Evolutionary conservation across 1,140 invertebrate genomes (phyloP).

Genomic region (Bombus haemorrhoidalis): DNA sequence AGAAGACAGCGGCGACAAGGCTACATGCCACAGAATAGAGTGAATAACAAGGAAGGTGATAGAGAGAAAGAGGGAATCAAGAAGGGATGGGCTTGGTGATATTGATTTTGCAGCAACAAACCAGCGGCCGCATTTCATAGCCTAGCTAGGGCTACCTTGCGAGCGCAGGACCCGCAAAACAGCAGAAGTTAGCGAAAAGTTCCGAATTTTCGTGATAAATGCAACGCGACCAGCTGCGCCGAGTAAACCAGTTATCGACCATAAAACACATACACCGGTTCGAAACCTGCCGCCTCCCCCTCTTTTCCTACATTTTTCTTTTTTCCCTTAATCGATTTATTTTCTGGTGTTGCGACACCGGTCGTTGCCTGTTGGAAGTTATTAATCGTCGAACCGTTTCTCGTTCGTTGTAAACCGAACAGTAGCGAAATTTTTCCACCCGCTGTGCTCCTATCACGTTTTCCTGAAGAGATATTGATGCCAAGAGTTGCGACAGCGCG

Average conservation of each 20-base stretch:
- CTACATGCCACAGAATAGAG: neutral
- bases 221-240: constrained; percentile 42
- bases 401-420: neutral
- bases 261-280: constrained; percentile 26
- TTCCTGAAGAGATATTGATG: neutral
- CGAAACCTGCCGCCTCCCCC: neutral
- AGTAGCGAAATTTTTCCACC: constrained; percentile 11
- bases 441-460: neutral
- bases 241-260: constrained; percentile 40
- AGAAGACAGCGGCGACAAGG: neutral
- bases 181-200: constrained; percentile 48
- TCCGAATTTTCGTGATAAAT: constrained; percentile 46
- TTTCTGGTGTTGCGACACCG: constrained; percentile 32
- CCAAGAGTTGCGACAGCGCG: neutral
- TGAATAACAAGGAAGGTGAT: constrained; percentile 17
- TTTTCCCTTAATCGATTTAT: constrained; percentile 49
- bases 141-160: constrained; percentile 37
- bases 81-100: constrained; percentile 42
- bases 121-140: constrained; percentile 65
- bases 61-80: constrained; percentile 22
- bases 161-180: constrained; percentile 13
- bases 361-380: constrained; percentile 15
- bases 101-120: constrained; percentile 74
- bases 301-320: constrained; percentile 9
- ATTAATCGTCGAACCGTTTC: constrained; percentile 22